Evolutionary conservation across 2,113 vertebrate genomes (phyloP).

Genomic region (Aix galericulata): DNA sequence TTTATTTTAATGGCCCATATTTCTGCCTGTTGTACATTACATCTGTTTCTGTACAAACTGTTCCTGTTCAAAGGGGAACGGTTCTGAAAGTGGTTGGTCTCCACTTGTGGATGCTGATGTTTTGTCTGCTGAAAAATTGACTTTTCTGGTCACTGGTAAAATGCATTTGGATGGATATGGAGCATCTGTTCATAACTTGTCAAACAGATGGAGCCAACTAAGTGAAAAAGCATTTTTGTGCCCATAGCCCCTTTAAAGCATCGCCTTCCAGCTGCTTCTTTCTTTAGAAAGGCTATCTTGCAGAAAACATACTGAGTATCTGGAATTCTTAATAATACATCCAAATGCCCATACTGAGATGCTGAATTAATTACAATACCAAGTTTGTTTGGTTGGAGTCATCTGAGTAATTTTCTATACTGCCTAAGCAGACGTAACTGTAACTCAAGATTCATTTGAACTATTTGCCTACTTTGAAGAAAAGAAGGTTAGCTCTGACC

Average conservation of each 20-base stretch:
- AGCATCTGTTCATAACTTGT: slow-evolving; percentile 60
- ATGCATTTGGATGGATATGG: slow-evolving; percentile 27
- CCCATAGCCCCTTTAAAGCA: slow-evolving; percentile 1
- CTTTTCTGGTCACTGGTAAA: slow-evolving; percentile 56
- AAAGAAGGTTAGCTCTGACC: neutral
- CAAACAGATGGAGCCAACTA: slow-evolving; percentile 61
- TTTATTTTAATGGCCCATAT: slow-evolving; percentile 2
- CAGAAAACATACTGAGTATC: neutral
- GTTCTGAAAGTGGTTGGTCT: neutral
- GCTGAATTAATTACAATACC: neutral
- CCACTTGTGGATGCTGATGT: slow-evolving; percentile 26
- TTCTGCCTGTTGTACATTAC: neutral
- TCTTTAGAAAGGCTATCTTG: slow-evolving; percentile 26
- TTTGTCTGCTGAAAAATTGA: slow-evolving; percentile 45
- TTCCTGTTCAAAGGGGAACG: slow-evolving; percentile 27
- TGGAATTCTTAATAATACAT: neutral
- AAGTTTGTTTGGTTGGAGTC: neutral
- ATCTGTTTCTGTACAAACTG: slow-evolving; percentile 24
- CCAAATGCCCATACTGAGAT: neutral
- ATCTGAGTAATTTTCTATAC: neutral
- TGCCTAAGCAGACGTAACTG: neutral
- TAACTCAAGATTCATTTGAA: neutral
- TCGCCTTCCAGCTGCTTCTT: slow-evolving; percentile 47
- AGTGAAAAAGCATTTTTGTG: slow-evolving; percentile 51
- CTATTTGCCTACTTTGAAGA: neutral